Conservation (phyloP, 2,888 invertebrate genomes). For the Rapana venosa region DNA sequence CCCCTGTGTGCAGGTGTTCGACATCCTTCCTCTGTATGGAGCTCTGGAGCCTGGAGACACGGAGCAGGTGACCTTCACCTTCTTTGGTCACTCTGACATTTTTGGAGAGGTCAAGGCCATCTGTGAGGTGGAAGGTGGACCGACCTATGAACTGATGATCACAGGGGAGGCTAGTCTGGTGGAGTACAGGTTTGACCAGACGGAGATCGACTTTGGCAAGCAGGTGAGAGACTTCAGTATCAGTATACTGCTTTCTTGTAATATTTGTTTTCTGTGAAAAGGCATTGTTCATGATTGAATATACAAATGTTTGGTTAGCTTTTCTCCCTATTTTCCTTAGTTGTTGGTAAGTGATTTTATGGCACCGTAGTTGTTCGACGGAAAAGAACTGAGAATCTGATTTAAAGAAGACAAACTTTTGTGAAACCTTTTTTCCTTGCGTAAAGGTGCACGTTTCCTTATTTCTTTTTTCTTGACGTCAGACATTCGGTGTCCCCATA, state of each 20-base stretch:
- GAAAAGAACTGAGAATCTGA: no score
- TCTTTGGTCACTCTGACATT: constrained; percentile 78
- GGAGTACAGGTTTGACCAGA: constrained; percentile 74
- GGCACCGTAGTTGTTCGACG: no score
- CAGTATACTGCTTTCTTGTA: not conserved
- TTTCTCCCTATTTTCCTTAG: no score
- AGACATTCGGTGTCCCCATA: no score
- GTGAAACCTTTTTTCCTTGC: no score
- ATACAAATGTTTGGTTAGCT: no score
- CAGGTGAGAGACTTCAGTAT: constrained; percentile 60
- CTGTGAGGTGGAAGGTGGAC: constrained; percentile 78
- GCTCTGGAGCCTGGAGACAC: constrained; percentile 77
- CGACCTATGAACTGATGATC: constrained; percentile 75
- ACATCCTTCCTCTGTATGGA: constrained; percentile 78
- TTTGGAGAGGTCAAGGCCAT: constrained; percentile 75
- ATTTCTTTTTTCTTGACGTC: no score
- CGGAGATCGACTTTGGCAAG: constrained; percentile 77
- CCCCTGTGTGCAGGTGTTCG: constrained; percentile 73
- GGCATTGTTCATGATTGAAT: no score
- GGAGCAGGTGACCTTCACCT: constrained; percentile 78
- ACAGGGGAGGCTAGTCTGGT: constrained; percentile 77
- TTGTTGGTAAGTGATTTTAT: no score
- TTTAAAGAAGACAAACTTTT: no score
- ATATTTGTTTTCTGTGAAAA: no score
- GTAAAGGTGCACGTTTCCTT: no score